A percentile compares a stretch with the other conserved stretches of the same genome.
Conservation (phyloP, 2,888 invertebrate species). For the Melieria picta region DNA sequence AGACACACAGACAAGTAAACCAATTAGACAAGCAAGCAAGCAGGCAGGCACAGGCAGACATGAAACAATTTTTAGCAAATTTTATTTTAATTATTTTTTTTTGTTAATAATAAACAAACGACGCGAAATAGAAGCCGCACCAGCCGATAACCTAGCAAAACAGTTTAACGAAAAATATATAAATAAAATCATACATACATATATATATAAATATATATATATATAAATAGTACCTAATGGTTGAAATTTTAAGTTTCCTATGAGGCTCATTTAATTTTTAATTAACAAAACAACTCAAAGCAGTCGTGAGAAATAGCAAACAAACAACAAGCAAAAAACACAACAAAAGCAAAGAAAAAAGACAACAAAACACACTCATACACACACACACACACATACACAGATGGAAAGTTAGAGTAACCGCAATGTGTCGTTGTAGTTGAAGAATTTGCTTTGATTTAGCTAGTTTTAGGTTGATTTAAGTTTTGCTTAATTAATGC, state of each 20-base stretch:
- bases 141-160: conserved; percentile 17
- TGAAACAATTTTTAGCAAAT: conserved; percentile 16
- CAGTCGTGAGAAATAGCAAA: conserved; percentile 3
- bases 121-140: conserved; percentile 21
- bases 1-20: conserved; percentile 7
- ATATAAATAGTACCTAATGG: conserved; percentile 61
- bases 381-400: conserved; percentile 14
- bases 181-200: conserved; percentile 39
- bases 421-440: no score
- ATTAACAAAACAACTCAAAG: conserved; percentile 34
- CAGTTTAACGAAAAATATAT: conserved; percentile 1
- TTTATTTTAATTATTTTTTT: conserved; percentile 21
- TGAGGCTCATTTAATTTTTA: conserved; percentile 63
- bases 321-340: conserved; percentile 32
- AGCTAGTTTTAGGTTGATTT: conserved; percentile 14
- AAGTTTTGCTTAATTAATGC: no score
- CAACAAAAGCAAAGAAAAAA: conserved; percentile 33
- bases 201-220: conserved; percentile 33
- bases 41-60: conserved; percentile 26
- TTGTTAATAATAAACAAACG: background rate
- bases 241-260: conserved; percentile 66
- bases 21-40: conserved; percentile 9
- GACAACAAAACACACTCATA: conserved; percentile 28
- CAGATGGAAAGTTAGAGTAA: background rate
- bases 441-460: conserved; percentile 6